Base-by-base conservation (phyloP, 2,113 vertebrate genomes). In the Elgaria multicarinata region DNA sequence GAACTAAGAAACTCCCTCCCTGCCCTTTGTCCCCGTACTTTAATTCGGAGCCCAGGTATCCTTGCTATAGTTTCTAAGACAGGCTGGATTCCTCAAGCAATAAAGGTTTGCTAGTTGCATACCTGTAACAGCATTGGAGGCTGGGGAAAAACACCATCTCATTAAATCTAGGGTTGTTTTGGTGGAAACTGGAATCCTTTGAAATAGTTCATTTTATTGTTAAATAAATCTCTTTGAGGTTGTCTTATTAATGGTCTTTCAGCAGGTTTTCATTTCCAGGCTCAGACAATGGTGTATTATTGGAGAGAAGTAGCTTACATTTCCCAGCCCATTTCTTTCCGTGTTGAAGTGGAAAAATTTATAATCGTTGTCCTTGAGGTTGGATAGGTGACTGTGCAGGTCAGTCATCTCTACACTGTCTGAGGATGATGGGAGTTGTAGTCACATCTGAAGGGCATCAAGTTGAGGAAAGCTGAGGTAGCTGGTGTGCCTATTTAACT, bases 221-320 rank as follows among this genome's bases (percentile, higher is more conserved):
- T 33, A 36, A 53, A 89, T 69, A 36, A 85, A 84, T 76, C 71
- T 50, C 39, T 50, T 66, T 75, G 24, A 42, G 18, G 62, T 53
- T 87, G n/a, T 16, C 44, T 82, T 66, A n/a, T 42, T 72, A 80
- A 10, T 74, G 42, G 20, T 33, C 53, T 82, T 90, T 87, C 72
- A 55, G n/a, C 78, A 69, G 71, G 78, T 67, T 76, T 75, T 77
- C 31, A 87, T 87, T 85, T 87, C n/a, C 14, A 58, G 3, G 42
- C 22, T n/a, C 28, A 71, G 50, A 83, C 62, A 83, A 58, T 44
- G 36, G 50, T 33, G 36, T 58, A 82, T 53, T 50, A 67, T 36
- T 76, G 62, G 50, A 58, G 36, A 7, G 22, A 55, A 84, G 58
- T 87, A 31, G 55, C 18, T 86, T 81, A 28, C 36, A 53, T 87